A percentile compares a stretch with the other conserved stretches of the same genome.
Conservation (phyloP, 2,113 vertebrate species). For the Setophaga coronata region DNA sequence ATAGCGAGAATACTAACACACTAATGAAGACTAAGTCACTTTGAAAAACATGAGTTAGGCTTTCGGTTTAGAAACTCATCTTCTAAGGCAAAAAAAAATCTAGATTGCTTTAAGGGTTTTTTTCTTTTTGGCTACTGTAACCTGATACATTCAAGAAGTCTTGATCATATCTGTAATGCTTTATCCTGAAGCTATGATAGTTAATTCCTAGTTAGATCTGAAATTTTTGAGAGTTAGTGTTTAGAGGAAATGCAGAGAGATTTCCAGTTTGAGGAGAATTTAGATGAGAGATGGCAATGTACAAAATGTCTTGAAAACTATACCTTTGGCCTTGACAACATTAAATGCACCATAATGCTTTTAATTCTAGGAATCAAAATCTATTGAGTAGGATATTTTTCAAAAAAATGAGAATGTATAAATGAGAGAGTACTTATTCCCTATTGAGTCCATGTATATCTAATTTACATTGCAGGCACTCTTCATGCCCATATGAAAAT, state of each 20-base stretch:
- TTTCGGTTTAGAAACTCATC: not conserved
- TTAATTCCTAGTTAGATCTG: not conserved
- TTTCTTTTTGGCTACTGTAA: not conserved
- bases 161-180: not conserved
- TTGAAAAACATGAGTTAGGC: not conserved
- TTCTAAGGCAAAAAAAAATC: not conserved
- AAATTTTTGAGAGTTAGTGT: not conserved
- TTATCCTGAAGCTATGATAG: not conserved
- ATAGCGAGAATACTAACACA: not conserved
- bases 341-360: not conserved
- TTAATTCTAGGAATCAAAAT: not conserved
- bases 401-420: not conserved
- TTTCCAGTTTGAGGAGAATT: not conserved
- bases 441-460: not conserved
- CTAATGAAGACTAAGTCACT: not conserved
- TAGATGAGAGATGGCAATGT: not conserved
- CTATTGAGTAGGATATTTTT: not conserved
- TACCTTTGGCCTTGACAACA: not conserved
- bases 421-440: not conserved
- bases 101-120: no score
- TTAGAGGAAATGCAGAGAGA: not conserved
- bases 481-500: not conserved
- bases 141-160: rapidly evolving
- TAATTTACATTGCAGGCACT: not conserved
- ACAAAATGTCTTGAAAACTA: not conserved